Evolutionary conservation across 2,113 vertebrate genomes (phyloP).

Genomic region (Electrona antarctica): DNA sequence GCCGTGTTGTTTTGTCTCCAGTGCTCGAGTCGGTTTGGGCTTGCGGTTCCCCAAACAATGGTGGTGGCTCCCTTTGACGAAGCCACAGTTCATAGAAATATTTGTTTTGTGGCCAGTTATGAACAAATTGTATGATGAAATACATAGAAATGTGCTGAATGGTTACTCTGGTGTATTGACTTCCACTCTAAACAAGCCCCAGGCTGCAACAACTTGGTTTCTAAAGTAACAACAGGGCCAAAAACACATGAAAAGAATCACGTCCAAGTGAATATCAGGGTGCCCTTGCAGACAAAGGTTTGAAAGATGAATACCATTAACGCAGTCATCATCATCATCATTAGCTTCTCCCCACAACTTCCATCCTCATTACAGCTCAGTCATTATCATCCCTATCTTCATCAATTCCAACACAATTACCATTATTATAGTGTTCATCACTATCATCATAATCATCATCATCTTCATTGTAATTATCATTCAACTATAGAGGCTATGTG

Average conservation of each 20-base stretch:
- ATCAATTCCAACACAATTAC: neutral
- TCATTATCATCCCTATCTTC: neutral
- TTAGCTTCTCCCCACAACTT: neutral
- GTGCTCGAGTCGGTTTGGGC: constrained; percentile 41
- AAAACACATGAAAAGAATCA: constrained; percentile 24
- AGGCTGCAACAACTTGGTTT: constrained; percentile 17
- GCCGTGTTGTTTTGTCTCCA: constrained; percentile 61
- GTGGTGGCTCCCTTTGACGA: constrained; percentile 49
- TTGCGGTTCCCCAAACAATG: constrained; percentile 66
- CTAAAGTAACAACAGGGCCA: constrained; percentile 14
- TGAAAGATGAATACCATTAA: neutral
- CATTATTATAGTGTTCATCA: neutral
- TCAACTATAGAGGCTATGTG: neutral
- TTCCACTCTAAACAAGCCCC: constrained; percentile 35
- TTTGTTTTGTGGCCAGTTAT: constrained; percentile 63
- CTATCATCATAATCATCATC: neutral
- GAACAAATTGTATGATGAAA: constrained; percentile 67
- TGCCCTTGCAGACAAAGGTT: neutral
- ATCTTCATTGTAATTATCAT: neutral
- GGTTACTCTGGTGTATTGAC: constrained; percentile 29
- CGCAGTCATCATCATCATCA: neutral
- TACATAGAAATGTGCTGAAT: constrained; percentile 50
- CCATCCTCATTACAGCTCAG: neutral
- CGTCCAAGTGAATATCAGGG: neutral
- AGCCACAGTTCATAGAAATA: constrained; percentile 67